Conservation (phyloP, 2,797 vertebrate genomes). For the Anableps anableps region DNA sequence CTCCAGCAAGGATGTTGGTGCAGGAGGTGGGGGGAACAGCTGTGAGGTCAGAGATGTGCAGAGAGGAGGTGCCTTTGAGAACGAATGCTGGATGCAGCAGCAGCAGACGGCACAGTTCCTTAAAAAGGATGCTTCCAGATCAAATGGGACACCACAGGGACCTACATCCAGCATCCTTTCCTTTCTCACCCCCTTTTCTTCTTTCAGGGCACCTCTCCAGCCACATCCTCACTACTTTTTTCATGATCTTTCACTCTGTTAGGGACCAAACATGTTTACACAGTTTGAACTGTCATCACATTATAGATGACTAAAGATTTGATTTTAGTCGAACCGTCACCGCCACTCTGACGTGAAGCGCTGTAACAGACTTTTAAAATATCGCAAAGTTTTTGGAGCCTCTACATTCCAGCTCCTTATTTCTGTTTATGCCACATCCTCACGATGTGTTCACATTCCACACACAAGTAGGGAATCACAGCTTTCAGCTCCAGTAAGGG, state of each 20-base stretch:
- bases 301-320: slow-evolving; percentile 39
- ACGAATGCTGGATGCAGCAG: slow-evolving; percentile 38
- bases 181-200: slow-evolving; percentile 45
- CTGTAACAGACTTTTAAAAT: slow-evolving; percentile 32
- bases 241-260: slow-evolving; percentile 53
- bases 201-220: slow-evolving; percentile 59
- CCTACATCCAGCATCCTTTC: slow-evolving; percentile 60
- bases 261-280: slow-evolving; percentile 76
- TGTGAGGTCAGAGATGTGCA: slow-evolving; percentile 52
- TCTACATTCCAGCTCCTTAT: slow-evolving; percentile 54
- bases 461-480: slow-evolving; percentile 37
- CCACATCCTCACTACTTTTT: slow-evolving; percentile 44
- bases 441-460: slow-evolving; percentile 70
- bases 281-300: slow-evolving; percentile 48
- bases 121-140: slow-evolving; percentile 28
- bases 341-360: slow-evolving; percentile 29
- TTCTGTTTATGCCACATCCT: slow-evolving; percentile 30
- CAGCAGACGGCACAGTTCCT: slow-evolving; percentile 31
- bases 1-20: slow-evolving; percentile 55
- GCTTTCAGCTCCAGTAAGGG: slow-evolving; percentile 43
- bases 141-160: slow-evolving; percentile 39
- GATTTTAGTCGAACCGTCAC: slow-evolving; percentile 33
- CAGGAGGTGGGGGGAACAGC: slow-evolving; percentile 53
- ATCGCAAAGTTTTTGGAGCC: slow-evolving; percentile 41
- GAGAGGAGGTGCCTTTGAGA: slow-evolving; percentile 56